These are phyloP conservation scores for Alectoris magna DNA, from an alignment of 2,797 vertebrate genomes.

Conservation along the genomic window DNA sequence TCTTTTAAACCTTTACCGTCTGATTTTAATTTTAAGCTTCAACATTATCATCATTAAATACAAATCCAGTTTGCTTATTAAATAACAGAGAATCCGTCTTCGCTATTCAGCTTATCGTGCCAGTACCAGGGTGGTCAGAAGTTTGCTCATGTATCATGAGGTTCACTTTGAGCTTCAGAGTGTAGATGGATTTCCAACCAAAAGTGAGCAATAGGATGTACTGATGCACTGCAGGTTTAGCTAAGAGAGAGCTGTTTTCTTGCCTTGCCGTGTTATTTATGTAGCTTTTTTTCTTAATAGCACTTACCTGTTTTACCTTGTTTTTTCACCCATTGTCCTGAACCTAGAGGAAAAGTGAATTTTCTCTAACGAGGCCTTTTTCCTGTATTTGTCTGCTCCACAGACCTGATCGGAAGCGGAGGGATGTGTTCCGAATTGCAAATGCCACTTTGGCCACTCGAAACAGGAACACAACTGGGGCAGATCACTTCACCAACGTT, in stretches of 20 bases:
- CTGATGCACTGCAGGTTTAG: not conserved
- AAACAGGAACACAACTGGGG: constrained; percentile 75
- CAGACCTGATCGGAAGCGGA: constrained; percentile 88
- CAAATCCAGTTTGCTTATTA: not conserved
- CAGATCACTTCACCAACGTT: constrained; percentile 79
- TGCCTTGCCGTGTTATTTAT: not conserved
- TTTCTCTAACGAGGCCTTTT: not conserved
- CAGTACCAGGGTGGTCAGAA: not conserved
- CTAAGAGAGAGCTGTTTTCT: not conserved
- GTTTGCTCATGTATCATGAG: not conserved
- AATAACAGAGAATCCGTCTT: not conserved
- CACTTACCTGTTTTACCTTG: not conserved
- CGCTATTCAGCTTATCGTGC: not conserved
- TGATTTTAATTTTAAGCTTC: not conserved
- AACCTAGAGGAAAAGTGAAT: not conserved
- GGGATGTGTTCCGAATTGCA: constrained; percentile 87
- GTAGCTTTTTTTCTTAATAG: not conserved
- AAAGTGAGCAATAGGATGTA: not conserved
- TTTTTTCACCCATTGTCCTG: not conserved
- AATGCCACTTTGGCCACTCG: constrained; percentile 83
- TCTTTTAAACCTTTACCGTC: not conserved
- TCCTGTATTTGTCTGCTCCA: not conserved
- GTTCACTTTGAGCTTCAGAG: not conserved
- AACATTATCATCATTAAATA: not conserved
- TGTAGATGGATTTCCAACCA: not conserved